phyloP scores from a whole-genome alignment of 2,888 invertebrate genomes.

The Agapostemon virescens region DNA sequence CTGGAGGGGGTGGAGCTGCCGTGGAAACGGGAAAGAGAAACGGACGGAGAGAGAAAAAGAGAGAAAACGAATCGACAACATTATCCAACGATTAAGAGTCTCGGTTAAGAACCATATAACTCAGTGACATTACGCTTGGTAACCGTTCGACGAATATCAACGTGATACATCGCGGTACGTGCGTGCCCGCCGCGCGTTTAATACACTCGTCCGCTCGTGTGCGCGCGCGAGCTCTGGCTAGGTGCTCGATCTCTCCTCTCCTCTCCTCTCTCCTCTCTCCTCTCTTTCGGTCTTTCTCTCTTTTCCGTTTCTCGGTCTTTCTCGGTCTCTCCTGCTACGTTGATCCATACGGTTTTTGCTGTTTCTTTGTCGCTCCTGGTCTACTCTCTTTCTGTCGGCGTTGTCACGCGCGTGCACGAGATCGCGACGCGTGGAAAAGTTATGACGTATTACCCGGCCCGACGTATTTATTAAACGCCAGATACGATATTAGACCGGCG shows the following conservation, averaged over 20 bases:
- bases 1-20: slow-evolving; percentile 16
- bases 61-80: slow-evolving; percentile 62
- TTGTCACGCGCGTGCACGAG: slow-evolving; percentile 31
- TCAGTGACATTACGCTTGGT: slow-evolving; percentile 60
- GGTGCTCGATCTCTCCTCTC: background rate
- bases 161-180: slow-evolving; percentile 41
- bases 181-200: slow-evolving; percentile 7
- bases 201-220: slow-evolving; percentile 5
- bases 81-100: slow-evolving; percentile 75
- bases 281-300: background rate
- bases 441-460: slow-evolving; percentile 69
- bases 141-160: slow-evolving; percentile 45
- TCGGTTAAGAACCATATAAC: slow-evolving; percentile 68
- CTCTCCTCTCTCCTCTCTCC: background rate
- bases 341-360: no score
- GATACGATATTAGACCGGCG: slow-evolving; percentile 73
- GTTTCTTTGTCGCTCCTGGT: background rate
- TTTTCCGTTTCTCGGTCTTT: background rate
- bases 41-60: slow-evolving; percentile 44
- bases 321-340: background rate
- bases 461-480: slow-evolving; percentile 76
- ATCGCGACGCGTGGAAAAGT: slow-evolving; percentile 64
- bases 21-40: background rate
- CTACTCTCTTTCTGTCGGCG: background rate
- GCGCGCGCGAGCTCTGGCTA: background rate